Base-by-base conservation (phyloP, 2,113 vertebrate species). In the Budorcas taxicolor region DNA sequence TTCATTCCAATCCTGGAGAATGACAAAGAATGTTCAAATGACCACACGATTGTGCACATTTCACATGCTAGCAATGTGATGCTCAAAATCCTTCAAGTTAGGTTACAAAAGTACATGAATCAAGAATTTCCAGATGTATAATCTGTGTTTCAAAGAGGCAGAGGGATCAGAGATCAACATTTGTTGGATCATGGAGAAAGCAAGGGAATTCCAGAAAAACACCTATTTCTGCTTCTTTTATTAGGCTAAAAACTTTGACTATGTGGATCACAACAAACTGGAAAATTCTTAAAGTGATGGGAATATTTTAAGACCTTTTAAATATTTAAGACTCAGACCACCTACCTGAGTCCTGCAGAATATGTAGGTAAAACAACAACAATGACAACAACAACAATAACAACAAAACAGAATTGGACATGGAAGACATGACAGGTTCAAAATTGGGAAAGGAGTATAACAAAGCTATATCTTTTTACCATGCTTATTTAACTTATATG, bases 161-260 rank as follows among this genome's bases (percentile, higher is more conserved):
- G 15, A 67, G 64, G 64, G n/a, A n/a, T 67, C 33, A 67, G 62
- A 67, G 33, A n/a, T 67, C 16, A n/a, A 67, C 16, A 67, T 36
- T 19, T 67, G 64, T 67, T 67, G 64, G 16, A 67, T 67, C 64
- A 67, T 67, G 33, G 33, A 64, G 31, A 67, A n/a, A n/a, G 7
- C 7, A 67, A 67, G 15, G 64, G 64, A 67, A n/a, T 67, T 67
- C 8, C 64, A 67, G 33, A 36, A n/a, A n/a, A 19, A n/a, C 16
- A 67, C 2, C 8, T 19, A 67, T n/a, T 67, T 67, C 64, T 67
- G 7, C 33, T 67, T 67, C 64, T 67, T 67, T n/a, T n/a, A 67
- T n/a, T 67, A n/a, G 0, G 0, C 33, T 67, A 21, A 67, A n/a
- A 33, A n/a, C 16, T 67, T 67, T 19, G 33, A 19, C 16, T 67